Conservation (phyloP, 2,797 vertebrate species). For the Tangara arthus region DNA sequence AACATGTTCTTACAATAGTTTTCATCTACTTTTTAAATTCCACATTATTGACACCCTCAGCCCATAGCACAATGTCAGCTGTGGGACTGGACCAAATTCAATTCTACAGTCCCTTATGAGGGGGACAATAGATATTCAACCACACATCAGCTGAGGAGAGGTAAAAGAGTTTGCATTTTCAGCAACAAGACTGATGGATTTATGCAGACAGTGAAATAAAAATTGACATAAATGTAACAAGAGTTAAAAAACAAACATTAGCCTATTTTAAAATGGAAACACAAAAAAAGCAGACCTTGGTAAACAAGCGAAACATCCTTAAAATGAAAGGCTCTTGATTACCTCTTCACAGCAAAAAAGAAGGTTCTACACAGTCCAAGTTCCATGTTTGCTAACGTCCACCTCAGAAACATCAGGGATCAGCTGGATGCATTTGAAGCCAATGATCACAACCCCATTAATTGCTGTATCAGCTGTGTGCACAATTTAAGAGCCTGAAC, state of each 20-base stretch:
- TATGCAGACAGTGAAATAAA: background rate
- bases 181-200: background rate
- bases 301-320: background rate
- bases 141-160: background rate
- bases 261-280: background rate
- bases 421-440: fast-evolving
- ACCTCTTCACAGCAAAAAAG: background rate
- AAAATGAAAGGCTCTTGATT: background rate
- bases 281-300: background rate
- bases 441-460: background rate
- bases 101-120: background rate
- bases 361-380: background rate
- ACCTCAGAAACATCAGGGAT: background rate
- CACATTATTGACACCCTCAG: background rate
- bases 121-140: background rate
- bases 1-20: background rate
- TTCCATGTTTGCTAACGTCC: background rate
- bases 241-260: background rate
- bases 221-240: background rate
- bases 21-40: background rate
- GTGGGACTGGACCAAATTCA: background rate
- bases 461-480: background rate
- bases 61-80: background rate
- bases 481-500: background rate
- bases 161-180: background rate